phyloP scores from a whole-genome alignment of 2,797 vertebrate species.

The Sebastes reedi region DNA sequence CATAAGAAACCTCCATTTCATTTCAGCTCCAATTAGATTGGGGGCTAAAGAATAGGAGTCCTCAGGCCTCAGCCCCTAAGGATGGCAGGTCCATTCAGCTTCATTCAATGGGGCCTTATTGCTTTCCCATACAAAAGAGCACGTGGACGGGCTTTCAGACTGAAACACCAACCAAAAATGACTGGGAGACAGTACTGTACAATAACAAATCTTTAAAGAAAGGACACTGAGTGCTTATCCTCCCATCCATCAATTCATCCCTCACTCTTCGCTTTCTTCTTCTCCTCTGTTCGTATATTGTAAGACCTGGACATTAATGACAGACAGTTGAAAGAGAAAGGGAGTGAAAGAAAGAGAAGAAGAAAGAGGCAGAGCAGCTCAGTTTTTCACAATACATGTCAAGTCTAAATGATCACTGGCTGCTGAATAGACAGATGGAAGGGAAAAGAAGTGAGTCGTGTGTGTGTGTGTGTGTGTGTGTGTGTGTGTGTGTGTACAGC shows the following conservation, averaged over 20 bases:
- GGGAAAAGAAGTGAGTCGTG: conserved; percentile 78
- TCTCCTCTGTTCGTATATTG: conserved; percentile 80
- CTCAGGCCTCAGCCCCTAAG: conserved; percentile 94
- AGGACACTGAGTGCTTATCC: conserved; percentile 94
- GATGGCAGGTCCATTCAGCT: conserved; percentile 96
- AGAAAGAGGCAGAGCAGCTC: conserved; percentile 89
- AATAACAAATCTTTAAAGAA: conserved; percentile 90
- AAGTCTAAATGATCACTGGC: conserved; percentile 98
- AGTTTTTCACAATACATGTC: conserved; percentile 97
- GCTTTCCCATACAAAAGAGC: conserved; percentile 97
- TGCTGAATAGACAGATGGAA: conserved; percentile 92
- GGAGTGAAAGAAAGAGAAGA: conserved; percentile 77
- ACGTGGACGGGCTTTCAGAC: conserved; percentile 97
- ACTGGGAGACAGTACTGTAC: conserved; percentile 95
- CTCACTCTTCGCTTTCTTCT: conserved; percentile 88
- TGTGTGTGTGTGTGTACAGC: conserved; percentile 76
- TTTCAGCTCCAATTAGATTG: conserved; percentile 99
- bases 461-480: conserved; percentile 44
- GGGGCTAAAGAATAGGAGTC: conserved; percentile 96
- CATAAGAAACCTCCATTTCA: conserved; percentile 99
- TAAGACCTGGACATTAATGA: conserved; percentile 95
- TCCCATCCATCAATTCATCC: conserved; percentile 88
- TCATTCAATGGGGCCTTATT: conserved; percentile 98
- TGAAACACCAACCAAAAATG: conserved; percentile 98
- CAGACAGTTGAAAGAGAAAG: conserved; percentile 87